phyloP scores from a whole-genome alignment of 2,113 vertebrate species.

The Rhabdornis inornatus region DNA sequence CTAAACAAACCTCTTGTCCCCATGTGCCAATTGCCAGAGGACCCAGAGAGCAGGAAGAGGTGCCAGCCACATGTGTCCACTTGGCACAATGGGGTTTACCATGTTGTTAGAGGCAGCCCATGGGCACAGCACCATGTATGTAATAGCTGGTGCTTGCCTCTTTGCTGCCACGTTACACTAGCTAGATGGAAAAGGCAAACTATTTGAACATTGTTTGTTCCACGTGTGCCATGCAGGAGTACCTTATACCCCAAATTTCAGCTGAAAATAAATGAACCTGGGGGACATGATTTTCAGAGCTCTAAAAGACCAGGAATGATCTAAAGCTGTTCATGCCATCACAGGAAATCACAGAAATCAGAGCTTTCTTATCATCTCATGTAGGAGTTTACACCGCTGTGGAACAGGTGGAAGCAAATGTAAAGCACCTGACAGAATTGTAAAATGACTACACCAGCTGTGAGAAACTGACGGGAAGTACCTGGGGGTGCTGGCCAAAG shows the following conservation, averaged over 20 bases:
- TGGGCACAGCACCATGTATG: fast-evolving
- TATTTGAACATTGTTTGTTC: neutral
- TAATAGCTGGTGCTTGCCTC: neutral
- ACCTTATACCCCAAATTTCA: neutral
- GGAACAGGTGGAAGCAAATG: neutral
- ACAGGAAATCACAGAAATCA: neutral
- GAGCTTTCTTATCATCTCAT: neutral
- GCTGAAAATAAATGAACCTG: constrained; percentile 2
- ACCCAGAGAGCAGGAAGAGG: fast-evolving
- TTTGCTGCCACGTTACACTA: neutral
- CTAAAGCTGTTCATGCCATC: neutral
- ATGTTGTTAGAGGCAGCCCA: neutral
- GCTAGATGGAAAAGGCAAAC: neutral
- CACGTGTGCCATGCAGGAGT: neutral
- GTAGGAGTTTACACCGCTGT: neutral
- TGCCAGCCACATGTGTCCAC: neutral
- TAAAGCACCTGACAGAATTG: neutral
- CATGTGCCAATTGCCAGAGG: neutral
- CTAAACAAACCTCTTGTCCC: neutral
- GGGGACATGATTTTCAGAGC: neutral
- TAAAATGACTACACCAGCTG: neutral
- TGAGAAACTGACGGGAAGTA: neutral
- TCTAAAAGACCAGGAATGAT: neutral
- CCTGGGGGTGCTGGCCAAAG: neutral
- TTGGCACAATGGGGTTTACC: fast-evolving